These are phyloP conservation scores for Chydorus sphaericus DNA, from an alignment of 2,888 invertebrate species.

Conservation along the genomic window DNA sequence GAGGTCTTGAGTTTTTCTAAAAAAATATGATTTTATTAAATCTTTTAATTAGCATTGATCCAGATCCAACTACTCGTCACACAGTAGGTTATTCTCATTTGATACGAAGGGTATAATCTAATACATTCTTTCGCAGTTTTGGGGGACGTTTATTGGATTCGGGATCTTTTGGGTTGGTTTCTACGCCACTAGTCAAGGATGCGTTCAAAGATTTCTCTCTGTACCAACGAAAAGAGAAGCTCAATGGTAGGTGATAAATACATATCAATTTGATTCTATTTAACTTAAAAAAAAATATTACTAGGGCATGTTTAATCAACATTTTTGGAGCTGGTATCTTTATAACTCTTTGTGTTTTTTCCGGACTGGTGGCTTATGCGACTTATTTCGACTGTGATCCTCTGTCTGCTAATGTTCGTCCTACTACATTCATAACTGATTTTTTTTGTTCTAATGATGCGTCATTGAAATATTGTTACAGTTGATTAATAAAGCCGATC, in stretches of 20 bases:
- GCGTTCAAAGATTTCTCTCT: constrained; percentile 81
- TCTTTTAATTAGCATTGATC: constrained; percentile 55
- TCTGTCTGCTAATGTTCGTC: constrained; percentile 44
- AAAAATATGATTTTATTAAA: constrained; percentile 14
- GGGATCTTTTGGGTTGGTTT: constrained; percentile 78
- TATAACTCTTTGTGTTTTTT: constrained; percentile 74
- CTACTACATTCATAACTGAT: background rate
- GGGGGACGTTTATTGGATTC: constrained; percentile 72
- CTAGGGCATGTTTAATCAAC: constrained; percentile 60
- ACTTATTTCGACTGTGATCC: constrained; percentile 77
- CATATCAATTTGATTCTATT: constrained; percentile 22
- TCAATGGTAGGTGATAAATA: constrained; percentile 46
- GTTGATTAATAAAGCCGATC: constrained; percentile 50
- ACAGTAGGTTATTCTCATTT: too few species aligned
- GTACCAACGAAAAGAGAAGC: constrained; percentile 65
- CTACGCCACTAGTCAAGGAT: constrained; percentile 85
- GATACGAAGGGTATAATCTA: too few species aligned
- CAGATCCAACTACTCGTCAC: constrained; percentile 66
- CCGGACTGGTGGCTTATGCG: constrained; percentile 68
- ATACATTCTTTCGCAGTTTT: too few species aligned
- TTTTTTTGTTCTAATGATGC: background rate
- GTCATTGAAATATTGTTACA: constrained; percentile 28
- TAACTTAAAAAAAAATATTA: too few species aligned
- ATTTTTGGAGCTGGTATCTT: constrained; percentile 55
- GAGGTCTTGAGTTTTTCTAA: background rate